A percentile compares a stretch with the other conserved stretches of the same genome.
phyloP scores from a whole-genome alignment of 64 coral and sea anemone species.

The Stichodactyla mertensii region DNA sequence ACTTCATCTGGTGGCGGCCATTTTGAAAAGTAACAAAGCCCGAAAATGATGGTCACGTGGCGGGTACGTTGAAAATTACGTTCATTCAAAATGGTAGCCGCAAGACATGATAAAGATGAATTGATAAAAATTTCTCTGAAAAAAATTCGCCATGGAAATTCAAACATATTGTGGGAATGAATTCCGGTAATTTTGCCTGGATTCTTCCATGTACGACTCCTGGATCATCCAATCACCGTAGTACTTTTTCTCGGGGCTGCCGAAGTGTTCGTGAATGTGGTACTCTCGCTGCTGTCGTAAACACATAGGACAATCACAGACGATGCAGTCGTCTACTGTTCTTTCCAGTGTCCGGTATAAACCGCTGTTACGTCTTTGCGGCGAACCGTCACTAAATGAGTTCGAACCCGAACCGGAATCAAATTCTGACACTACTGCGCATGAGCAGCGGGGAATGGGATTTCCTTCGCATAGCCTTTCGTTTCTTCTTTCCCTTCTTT shows the following conservation, averaged over 20 bases:
- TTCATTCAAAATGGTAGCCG: neutral
- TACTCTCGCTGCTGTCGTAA: slow-evolving; percentile 31
- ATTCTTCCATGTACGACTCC: neutral
- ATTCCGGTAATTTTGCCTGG: slow-evolving; percentile 8
- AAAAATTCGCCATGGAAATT: neutral
- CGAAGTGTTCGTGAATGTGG: slow-evolving; percentile 42
- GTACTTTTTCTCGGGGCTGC: slow-evolving; percentile 81
- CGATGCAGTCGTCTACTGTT: neutral
- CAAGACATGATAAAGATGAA: neutral
- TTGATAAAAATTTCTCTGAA: slow-evolving; percentile 1
- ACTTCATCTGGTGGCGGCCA: neutral
- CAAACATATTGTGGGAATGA: slow-evolving; percentile 23
- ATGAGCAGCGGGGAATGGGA: slow-evolving; percentile 63
- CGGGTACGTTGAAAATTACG: neutral
- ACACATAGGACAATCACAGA: slow-evolving; percentile 71
- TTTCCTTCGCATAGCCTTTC: slow-evolving; percentile 63
- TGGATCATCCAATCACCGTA: slow-evolving; percentile 83
- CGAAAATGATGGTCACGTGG: neutral
- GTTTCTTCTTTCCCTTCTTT: slow-evolving; percentile 45
- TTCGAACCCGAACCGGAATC: slow-evolving; percentile 59
- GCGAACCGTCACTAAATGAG: slow-evolving; percentile 51
- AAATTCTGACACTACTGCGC: slow-evolving; percentile 62
- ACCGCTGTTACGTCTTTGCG: slow-evolving; percentile 31
- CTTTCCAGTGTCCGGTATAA: slow-evolving; percentile 33
- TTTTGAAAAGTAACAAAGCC: neutral